These are phyloP conservation scores for Drosophila erecta DNA, from an alignment of 1,140 invertebrate species.

Conservation along the genomic window DNA sequence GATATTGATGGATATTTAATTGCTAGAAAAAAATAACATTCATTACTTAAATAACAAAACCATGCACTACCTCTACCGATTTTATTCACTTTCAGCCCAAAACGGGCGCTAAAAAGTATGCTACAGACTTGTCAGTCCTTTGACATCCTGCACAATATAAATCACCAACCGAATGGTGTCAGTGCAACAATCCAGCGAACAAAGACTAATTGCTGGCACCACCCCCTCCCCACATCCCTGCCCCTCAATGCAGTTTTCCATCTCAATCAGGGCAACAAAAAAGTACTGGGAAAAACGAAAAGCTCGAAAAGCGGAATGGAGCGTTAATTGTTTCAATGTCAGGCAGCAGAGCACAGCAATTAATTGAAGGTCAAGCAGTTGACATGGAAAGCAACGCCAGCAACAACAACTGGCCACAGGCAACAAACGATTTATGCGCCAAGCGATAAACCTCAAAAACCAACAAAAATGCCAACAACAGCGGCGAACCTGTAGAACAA, in stretches of 20 bases:
- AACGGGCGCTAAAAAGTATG: slow-evolving; percentile 27
- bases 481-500: slow-evolving; percentile 19
- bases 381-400: slow-evolving; percentile 47
- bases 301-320: slow-evolving; percentile 12
- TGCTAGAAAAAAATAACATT: neutral
- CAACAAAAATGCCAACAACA: slow-evolving; percentile 18
- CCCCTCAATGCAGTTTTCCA: slow-evolving; percentile 29
- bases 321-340: slow-evolving; percentile 72
- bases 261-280: slow-evolving; percentile 37
- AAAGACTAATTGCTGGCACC: slow-evolving; percentile 54
- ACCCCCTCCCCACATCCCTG: neutral
- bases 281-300: neutral
- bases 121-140: slow-evolving; percentile 34
- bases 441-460: slow-evolving; percentile 57
- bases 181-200: slow-evolving; percentile 37
- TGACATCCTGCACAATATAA: slow-evolving; percentile 36
- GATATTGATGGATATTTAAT: no score
- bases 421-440: slow-evolving; percentile 52
- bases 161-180: slow-evolving; percentile 45
- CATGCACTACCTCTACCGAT: neutral
- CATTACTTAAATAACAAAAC: neutral
- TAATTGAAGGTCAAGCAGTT: slow-evolving; percentile 74
- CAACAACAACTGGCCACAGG: slow-evolving; percentile 22
- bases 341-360: slow-evolving; percentile 49
- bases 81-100: slow-evolving; percentile 1